Evolutionary conservation across 2,888 invertebrate genomes (phyloP), one percentile per base, ranked within the genome.

Genomic region (Disparrhopalites patrizii): DNA sequence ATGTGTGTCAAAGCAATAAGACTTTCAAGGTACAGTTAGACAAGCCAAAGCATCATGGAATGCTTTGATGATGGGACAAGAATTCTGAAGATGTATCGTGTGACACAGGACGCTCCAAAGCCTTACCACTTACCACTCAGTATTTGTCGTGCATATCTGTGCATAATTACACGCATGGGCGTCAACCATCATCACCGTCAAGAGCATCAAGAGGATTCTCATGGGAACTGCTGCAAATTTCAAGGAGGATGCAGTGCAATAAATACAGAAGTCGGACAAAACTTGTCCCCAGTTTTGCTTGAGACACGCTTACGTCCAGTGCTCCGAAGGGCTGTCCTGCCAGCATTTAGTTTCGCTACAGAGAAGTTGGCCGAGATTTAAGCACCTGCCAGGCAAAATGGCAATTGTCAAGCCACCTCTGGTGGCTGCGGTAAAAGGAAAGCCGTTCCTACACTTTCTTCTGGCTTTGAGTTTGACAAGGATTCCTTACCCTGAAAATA

Each of bases 401-500:
- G 47, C 23, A 25, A 5, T 47, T 8, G 2, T 47, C 3, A 47
- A 23, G 25, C 23, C 10, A 15, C 7, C 47, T 47, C 8, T 8
- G 20, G 3, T n/a, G 15, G 7, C 47, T 23, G 47, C 47, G 20
- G 20, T 13, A 20, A 47, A 47, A 23, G 18, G 23, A 23, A 47
- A n/a, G 13, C 47, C 47, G 8, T 23, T 47, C 2, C 25, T 47
- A 20, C 47, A 47, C n/a, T 47, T 47, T 23, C 23, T 47, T 20
- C 3, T 47, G 4, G 47, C 23, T 47, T 47, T 47, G 25, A 47
- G 47, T 20, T 47, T 47, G 25, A 47, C 47, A 10, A 51, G 23
- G n/a, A 38, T 57, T n/a, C 40, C 57, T 27, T 96, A 96, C 81
- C 95, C 96, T 1, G 82, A 83, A 67, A 87, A 87, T 65, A 82